phyloP scores from a whole-genome alignment of 2,888 invertebrate species.

The Mycalesis mineus region DNA sequence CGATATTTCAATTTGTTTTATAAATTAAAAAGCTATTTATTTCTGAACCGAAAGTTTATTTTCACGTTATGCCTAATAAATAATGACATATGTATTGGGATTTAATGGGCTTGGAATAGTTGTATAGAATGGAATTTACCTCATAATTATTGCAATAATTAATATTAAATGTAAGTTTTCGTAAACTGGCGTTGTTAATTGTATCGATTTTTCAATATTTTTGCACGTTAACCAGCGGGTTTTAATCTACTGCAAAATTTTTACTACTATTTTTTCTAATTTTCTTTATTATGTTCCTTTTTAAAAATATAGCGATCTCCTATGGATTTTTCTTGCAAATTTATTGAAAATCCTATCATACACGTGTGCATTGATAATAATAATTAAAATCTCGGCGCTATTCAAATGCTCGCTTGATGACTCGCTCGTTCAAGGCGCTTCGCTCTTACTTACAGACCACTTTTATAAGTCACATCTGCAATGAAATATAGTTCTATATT shows the following conservation, averaged over 20 bases:
- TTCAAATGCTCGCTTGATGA: background rate
- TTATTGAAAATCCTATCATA: background rate
- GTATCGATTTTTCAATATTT: background rate
- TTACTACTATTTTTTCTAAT: too few species aligned
- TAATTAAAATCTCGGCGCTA: background rate
- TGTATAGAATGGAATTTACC: constrained; percentile 7
- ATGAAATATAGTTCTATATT: too few species aligned
- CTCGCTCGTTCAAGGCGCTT: background rate
- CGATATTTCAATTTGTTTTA: background rate
- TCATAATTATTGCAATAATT: constrained; percentile 8
- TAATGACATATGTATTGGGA: background rate
- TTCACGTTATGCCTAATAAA: background rate
- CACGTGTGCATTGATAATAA: background rate
- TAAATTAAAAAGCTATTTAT: background rate
- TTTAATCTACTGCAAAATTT: background rate
- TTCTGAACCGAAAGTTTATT: background rate
- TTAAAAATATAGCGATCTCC: too few species aligned
- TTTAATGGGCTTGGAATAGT: constrained; percentile 4
- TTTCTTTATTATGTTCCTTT: too few species aligned
- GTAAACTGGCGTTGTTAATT: constrained; percentile 4
- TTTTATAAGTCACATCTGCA: too few species aligned
- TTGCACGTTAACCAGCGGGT: background rate
- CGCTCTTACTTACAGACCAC: background rate
- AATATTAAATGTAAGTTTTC: constrained; percentile 2
- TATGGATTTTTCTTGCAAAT: background rate